These are phyloP conservation scores for Branchellion lobata DNA, from an alignment of 2,888 invertebrate genomes.

Conservation along the genomic window DNA sequence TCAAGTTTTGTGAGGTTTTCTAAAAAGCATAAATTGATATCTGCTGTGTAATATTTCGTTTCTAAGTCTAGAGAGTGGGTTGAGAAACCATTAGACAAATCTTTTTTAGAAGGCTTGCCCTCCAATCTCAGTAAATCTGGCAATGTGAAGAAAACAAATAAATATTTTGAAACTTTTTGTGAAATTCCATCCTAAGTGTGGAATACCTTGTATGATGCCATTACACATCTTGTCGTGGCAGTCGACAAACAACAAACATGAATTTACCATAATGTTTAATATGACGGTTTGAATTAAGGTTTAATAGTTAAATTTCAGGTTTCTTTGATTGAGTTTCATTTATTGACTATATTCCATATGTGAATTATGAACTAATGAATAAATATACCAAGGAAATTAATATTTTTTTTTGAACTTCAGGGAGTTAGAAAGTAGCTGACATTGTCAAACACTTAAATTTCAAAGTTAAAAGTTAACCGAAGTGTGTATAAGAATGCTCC, in stretches of 20 bases:
- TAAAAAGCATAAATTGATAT: not conserved
- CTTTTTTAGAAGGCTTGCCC: not conserved
- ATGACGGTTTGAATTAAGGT: not conserved
- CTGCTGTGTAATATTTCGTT: slow-evolving; percentile 3
- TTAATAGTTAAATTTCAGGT: too few species aligned
- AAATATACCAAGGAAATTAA: too few species aligned
- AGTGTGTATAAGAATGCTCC: too few species aligned
- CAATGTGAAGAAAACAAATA: not conserved
- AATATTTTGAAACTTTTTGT: too few species aligned
- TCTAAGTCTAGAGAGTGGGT: not conserved
- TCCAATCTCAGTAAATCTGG: not conserved
- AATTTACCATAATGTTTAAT: not conserved
- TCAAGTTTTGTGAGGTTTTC: not conserved
- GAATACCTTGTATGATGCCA: not conserved
- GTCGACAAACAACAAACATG: not conserved
- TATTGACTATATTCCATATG: too few species aligned
- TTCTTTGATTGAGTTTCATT: too few species aligned
- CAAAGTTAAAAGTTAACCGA: too few species aligned
- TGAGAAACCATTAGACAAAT: not conserved
- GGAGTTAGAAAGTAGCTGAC: not conserved
- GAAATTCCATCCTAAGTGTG: too few species aligned
- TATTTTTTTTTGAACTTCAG: not conserved
- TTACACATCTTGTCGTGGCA: not conserved
- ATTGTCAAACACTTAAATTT: not conserved
- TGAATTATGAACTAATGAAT: too few species aligned